Evolutionary conservation across 2,797 vertebrate genomes (phyloP), one percentile per base, ranked within the genome.

Genomic region (Hemibagrus guttatus): DNA sequence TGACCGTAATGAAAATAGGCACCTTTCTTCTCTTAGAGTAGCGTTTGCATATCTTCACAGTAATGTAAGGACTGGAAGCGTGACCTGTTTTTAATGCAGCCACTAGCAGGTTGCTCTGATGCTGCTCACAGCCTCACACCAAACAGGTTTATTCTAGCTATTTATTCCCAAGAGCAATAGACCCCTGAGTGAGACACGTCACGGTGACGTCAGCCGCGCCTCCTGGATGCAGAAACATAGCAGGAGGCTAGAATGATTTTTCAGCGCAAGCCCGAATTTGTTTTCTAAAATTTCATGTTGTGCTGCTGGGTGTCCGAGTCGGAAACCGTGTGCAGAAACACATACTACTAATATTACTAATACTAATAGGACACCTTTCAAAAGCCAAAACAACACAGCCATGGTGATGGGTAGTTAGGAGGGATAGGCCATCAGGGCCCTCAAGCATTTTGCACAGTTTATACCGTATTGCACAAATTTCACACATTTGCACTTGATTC

Each of bases 1-100:
- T 13, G 52, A 35, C 16, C 3, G 75, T 56, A 78, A 58, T 78
- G 52, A 78, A 58, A 58, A 78, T 56, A 2, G n/a, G 17, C n/a
- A 46, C 42, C 23, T 81, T 85, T 63, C 23, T 59, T 69, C 71
- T 42, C 16, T 17, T 13, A 19, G 1, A 4, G 1, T 31, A 64
- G 42, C 56, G 46, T 42, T 63, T 35, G 61, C 68, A 79, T 85
- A 82, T 84, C 69, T 31, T 64, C 84, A n/a, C 12, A 12, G 39
- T 75, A 88, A 68, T 49, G 64, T 81, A 80, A 71, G 46, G n/a
- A 56, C 69, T 5, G 9, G 72, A 79, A 84, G 16, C 35, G 69
- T 87, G 85, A 82, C 84, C 76, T 71, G 81, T 83, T 81, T 78
- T 46, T 19, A 61, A 75, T 52, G 54, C 61, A 63, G 54, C 69